Evolutionary conservation across 2,113 vertebrate species (phyloP).

Genomic region (Pitta sordida): DNA sequence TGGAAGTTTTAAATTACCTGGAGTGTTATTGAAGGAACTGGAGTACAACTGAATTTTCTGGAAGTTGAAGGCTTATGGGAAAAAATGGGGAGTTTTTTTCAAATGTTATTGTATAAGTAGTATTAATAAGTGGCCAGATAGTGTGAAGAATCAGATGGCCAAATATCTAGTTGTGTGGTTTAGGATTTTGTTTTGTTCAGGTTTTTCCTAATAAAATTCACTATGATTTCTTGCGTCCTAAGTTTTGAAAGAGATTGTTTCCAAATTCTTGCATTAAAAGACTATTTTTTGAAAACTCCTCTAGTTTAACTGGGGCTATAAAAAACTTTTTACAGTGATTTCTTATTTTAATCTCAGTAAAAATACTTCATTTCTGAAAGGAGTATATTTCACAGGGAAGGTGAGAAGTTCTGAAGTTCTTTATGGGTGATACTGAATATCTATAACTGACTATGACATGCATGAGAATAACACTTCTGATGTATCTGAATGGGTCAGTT

Average conservation of each 20-base stretch:
- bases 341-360: background rate
- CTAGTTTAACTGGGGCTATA: background rate
- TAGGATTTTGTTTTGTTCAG: background rate
- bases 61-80: background rate
- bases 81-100: no score
- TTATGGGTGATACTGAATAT: background rate
- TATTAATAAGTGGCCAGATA: background rate
- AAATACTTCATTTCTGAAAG: background rate
- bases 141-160: background rate
- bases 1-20: background rate
- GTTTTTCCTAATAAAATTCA: background rate
- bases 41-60: background rate
- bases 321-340: background rate
- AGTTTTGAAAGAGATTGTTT: background rate
- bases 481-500: background rate
- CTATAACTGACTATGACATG: background rate
- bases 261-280: background rate
- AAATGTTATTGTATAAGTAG: background rate
- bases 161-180: background rate
- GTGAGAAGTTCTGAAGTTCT: background rate
- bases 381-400: background rate
- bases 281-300: background rate
- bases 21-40: background rate
- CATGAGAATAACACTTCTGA: accelerated
- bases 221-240: background rate